Percentiles rank a stretch among this genome's conserved stretches.
These are phyloP conservation scores for Hafferia zeledoni DNA, from an alignment of 2,797 vertebrate species.

Conservation along the genomic window DNA sequence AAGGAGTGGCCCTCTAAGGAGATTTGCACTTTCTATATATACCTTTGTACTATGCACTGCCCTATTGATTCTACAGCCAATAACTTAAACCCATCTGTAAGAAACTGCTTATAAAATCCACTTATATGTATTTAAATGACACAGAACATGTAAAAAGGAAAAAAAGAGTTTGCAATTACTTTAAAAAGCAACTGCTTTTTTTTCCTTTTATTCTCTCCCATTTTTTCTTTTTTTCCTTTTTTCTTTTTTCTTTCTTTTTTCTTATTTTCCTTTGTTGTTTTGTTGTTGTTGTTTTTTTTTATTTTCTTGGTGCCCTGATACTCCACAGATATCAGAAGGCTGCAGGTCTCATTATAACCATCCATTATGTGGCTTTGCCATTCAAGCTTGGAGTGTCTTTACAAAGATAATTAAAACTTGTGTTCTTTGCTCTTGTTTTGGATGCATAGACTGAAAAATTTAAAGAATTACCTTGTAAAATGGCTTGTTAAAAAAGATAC, in stretches of 20 bases:
- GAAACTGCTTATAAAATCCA: constrained; percentile 87
- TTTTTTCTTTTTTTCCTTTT: background rate
- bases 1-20: constrained; percentile 89
- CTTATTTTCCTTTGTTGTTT: background rate
- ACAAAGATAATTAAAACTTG: constrained; percentile 93
- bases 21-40: constrained; percentile 99
- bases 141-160: constrained; percentile 82
- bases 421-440: constrained; percentile 99
- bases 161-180: constrained; percentile 78
- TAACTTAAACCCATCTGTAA: constrained; percentile 98
- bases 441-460: constrained; percentile 99
- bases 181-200: constrained; percentile 62
- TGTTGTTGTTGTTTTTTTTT: no score
- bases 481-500: constrained; percentile 98
- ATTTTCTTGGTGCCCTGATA: constrained; percentile 85
- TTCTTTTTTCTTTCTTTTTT: background rate
- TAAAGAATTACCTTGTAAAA: constrained; percentile 85
- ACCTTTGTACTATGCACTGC: constrained; percentile 99
- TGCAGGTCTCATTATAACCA: constrained; percentile 89
- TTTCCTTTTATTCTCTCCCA: constrained; percentile 31
- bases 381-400: constrained; percentile 97
- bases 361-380: constrained; percentile 92
- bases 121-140: constrained; percentile 95
- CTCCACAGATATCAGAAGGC: constrained; percentile 87
- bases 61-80: constrained; percentile 99